phyloP scores from a whole-genome alignment of 1,140 invertebrate genomes.

The Bombyx mori region ASM3026992v2 NC_085114.1:6798001-6798500 shows the following conservation, averaged over 20 bases:
- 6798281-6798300: slow-evolving; percentile 6
- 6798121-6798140: background rate
- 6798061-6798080: background rate
- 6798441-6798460: background rate
- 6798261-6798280: slow-evolving; percentile 1
- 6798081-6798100: background rate
- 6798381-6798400: background rate
- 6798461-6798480: background rate
- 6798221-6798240: slow-evolving; percentile 1
- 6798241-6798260: slow-evolving; percentile 6
- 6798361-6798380: background rate
- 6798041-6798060: background rate
- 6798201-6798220: background rate
- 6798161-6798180: too few relatives aligned
- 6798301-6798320: background rate
- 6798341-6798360: too few relatives aligned
- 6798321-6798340: background rate
- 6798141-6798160: too few relatives aligned
- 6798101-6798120: background rate
- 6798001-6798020: background rate
- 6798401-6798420: slow-evolving; percentile 5
- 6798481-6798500: slow-evolving; percentile 9
- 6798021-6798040: background rate
- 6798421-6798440: slow-evolving; percentile 3
- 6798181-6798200: too few relatives aligned